phyloP scores from a whole-genome alignment of 2,113 vertebrate species.

The Neomonachus schauinslandi region DNA sequence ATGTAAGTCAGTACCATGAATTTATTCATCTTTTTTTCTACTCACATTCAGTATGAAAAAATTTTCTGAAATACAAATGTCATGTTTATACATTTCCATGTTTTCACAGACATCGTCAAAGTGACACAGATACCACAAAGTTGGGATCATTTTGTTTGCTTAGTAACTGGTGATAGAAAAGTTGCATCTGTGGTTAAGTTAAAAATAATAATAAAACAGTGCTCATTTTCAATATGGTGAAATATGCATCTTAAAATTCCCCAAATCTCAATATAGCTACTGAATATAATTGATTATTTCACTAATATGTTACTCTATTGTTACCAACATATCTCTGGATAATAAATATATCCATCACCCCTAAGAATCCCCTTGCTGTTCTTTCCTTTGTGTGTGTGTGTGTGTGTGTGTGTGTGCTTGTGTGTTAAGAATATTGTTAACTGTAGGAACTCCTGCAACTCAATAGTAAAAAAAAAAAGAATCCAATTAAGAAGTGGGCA shows the following conservation, averaged over 20 bases:
- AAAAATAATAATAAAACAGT: background rate
- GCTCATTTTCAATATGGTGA: background rate
- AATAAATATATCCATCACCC: background rate
- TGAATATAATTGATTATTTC: background rate
- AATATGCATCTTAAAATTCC: background rate
- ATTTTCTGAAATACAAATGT: background rate
- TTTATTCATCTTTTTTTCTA: constrained; percentile 39
- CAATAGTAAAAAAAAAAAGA: background rate
- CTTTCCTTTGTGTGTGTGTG: background rate
- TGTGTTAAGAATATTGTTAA: background rate
- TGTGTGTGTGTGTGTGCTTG: background rate
- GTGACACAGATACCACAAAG: background rate
- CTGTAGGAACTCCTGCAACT: background rate
- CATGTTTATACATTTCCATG: background rate
- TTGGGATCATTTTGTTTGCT: background rate
- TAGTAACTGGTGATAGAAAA: background rate
- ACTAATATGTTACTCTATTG: background rate
- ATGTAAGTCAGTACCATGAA: background rate
- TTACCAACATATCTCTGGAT: background rate
- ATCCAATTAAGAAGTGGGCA: background rate
- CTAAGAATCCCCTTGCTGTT: background rate
- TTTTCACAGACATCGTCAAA: constrained; percentile 15
- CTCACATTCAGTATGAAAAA: constrained; percentile 39
- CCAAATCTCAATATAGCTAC: background rate
- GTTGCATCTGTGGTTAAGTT: background rate